These are phyloP conservation scores for Epinephelus lanceolatus DNA, from an alignment of 2,113 vertebrate species.

Conservation along the genomic window DNA sequence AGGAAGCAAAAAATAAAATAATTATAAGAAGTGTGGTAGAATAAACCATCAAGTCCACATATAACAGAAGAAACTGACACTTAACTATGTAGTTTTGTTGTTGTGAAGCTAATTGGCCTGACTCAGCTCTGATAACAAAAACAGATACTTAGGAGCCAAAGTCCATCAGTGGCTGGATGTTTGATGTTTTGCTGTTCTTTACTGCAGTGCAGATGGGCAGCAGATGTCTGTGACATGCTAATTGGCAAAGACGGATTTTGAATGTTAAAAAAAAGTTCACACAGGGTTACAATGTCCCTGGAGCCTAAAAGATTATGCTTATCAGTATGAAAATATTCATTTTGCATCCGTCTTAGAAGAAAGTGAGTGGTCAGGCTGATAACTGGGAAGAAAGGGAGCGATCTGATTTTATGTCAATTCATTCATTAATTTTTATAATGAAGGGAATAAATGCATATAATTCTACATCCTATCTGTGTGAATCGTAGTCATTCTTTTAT, in stretches of 20 bases:
- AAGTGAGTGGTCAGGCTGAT: neutral
- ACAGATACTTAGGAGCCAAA: neutral
- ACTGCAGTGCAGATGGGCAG: conserved; percentile 19
- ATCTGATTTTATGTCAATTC: neutral
- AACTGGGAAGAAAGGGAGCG: neutral
- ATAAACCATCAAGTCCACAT: neutral
- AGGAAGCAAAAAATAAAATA: too few species aligned
- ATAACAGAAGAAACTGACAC: neutral
- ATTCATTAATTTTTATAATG: neutral
- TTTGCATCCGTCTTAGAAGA: neutral
- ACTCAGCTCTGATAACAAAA: neutral
- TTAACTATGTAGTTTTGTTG: neutral
- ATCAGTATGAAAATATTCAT: conserved; percentile 25
- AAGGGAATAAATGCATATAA: neutral
- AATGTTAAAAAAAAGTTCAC: neutral
- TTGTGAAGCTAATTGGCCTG: neutral
- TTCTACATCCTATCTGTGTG: neutral
- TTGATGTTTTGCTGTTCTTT: neutral
- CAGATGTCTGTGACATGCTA: conserved; percentile 1
- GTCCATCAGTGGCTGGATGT: neutral
- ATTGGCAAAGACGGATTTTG: conserved; percentile 12
- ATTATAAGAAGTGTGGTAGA: too few species aligned
- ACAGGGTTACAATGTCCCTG: neutral
- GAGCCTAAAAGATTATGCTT: neutral
- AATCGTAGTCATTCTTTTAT: neutral